Evolutionary conservation across 2,888 invertebrate genomes (phyloP).

Genomic region (Zonitis immaculata): DNA sequence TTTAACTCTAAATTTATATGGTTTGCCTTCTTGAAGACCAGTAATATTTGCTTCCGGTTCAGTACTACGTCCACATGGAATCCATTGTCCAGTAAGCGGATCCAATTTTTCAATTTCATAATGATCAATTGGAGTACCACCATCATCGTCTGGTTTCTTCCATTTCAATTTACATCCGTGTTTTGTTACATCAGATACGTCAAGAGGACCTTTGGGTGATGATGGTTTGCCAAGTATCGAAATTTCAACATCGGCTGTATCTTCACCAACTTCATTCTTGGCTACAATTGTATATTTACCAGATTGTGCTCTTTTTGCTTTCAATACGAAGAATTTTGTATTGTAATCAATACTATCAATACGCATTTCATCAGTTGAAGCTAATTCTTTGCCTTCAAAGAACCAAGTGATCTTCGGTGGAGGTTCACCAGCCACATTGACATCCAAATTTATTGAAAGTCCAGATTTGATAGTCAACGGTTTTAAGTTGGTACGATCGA

Average conservation of each 20-base stretch:
- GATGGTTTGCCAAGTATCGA: slow-evolving; percentile 74
- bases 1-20: slow-evolving; percentile 96
- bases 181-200: slow-evolving; percentile 84
- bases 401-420: slow-evolving; percentile 89
- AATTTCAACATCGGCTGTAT: slow-evolving; percentile 86
- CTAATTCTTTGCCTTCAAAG: slow-evolving; percentile 66
- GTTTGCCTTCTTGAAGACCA: slow-evolving; percentile 89
- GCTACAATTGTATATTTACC: slow-evolving; percentile 88
- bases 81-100: slow-evolving; percentile 88
- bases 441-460: slow-evolving; percentile 78
- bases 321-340: slow-evolving; percentile 82
- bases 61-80: slow-evolving; percentile 81
- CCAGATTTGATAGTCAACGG: slow-evolving; percentile 83
- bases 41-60: slow-evolving; percentile 80
- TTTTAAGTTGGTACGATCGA: slow-evolving; percentile 85
- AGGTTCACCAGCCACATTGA: slow-evolving; percentile 90
- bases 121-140: slow-evolving; percentile 88
- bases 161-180: slow-evolving; percentile 87
- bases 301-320: slow-evolving; percentile 73
- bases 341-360: slow-evolving; percentile 85
- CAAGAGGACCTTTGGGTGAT: slow-evolving; percentile 80
- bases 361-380: slow-evolving; percentile 59
- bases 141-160: slow-evolving; percentile 94
- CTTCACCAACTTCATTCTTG: slow-evolving; percentile 89
- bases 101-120: slow-evolving; percentile 96